A percentile compares a stretch with the other conserved stretches of the same genome.
phyloP scores from a whole-genome alignment of 2,113 vertebrate species.

The Nycticorax nycticorax region DNA sequence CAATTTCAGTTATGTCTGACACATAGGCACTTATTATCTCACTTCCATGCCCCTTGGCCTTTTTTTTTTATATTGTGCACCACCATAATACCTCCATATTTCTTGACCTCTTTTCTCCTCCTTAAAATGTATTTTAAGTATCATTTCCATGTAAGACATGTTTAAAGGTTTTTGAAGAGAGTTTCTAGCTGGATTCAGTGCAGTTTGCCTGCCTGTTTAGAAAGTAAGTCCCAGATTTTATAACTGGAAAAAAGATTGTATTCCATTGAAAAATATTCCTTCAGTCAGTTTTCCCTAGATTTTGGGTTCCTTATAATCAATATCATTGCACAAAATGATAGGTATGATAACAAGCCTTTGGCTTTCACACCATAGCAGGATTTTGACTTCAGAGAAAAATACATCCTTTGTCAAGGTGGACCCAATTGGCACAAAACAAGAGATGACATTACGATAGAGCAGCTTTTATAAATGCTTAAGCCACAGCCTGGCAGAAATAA shows the following conservation, averaged over 20 bases:
- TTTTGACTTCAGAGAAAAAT: neutral
- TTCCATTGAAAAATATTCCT: neutral
- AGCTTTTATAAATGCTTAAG: neutral
- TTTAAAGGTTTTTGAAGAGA: neutral
- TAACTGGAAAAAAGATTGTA: neutral
- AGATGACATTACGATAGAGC: neutral
- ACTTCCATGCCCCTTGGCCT: neutral
- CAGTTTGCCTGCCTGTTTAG: neutral
- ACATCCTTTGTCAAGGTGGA: neutral
- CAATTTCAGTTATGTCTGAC: neutral
- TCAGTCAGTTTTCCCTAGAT: neutral
- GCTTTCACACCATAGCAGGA: neutral
- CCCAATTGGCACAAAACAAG: neutral
- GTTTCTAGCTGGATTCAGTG: neutral
- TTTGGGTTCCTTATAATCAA: neutral
- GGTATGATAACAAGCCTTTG: neutral
- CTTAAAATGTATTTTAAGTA: neutral
- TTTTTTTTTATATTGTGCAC: neutral
- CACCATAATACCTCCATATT: neutral
- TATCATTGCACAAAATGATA: neutral
- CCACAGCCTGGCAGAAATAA: neutral
- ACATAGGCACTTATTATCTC: neutral
- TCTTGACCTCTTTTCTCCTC: neutral
- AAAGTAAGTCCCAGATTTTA: neutral
- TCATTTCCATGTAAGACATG: neutral